Percentiles rank a stretch among this genome's conserved stretches.
phyloP scores from a whole-genome alignment of 2,113 vertebrate genomes.

The Toxostoma redivivum region DNA sequence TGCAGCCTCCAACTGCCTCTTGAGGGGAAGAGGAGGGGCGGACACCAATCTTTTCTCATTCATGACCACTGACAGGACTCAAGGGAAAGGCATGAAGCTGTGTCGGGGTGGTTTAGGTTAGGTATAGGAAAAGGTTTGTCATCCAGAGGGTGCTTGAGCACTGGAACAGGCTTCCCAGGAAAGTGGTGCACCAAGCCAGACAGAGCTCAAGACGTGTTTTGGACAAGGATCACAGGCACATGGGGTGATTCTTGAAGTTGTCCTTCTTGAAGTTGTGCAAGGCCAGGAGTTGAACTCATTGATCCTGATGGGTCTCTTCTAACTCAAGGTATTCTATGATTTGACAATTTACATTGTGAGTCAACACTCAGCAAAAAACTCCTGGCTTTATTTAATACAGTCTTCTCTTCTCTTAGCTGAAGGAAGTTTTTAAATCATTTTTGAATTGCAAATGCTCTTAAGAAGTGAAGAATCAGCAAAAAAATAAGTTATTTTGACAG shows the following conservation, averaged over 20 bases:
- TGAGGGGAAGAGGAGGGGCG: not conserved
- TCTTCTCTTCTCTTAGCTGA: not conserved
- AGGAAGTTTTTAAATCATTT: not conserved
- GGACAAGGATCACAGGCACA: not conserved
- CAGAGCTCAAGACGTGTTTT: not conserved
- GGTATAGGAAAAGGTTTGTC: not conserved
- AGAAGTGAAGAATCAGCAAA: not conserved
- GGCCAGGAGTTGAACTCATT: not conserved
- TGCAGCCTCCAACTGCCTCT: not conserved
- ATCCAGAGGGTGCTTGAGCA: not conserved
- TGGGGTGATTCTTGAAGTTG: not conserved
- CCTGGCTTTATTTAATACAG: not conserved
- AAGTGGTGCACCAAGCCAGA: not conserved
- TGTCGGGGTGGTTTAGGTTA: not conserved
- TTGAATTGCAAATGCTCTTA: constrained; percentile 13
- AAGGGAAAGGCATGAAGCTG: rapidly evolving
- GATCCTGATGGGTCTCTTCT: not conserved
- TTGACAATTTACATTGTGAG: not conserved
- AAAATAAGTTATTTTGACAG: not conserved
- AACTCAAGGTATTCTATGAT: not conserved
- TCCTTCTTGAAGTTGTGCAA: too few relatives aligned
- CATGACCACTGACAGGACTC: not conserved
- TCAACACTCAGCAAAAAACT: not conserved
- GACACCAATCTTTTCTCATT: not conserved
- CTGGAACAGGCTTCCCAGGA: not conserved